Percentiles rank a stretch among this genome's conserved stretches.
These are phyloP conservation scores for Octodon degus DNA, from an alignment of 2,113 vertebrate species.

Conservation along the genomic window DNA sequence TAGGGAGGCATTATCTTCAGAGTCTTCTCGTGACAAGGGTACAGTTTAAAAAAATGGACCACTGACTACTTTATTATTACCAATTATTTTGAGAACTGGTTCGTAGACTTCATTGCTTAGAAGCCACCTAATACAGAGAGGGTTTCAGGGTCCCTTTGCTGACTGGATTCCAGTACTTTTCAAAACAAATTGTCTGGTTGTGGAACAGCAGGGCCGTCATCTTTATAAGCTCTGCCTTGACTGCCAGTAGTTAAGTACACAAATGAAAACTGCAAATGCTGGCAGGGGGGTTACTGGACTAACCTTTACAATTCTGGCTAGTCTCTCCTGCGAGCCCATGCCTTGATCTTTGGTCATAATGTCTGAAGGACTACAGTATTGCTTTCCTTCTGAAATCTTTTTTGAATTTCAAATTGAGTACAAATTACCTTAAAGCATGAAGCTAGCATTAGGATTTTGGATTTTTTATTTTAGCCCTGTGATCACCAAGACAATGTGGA, in stretches of 20 bases:
- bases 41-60: background rate
- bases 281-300: constrained; percentile 51
- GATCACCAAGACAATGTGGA: background rate
- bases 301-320: background rate
- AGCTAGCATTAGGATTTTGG: background rate
- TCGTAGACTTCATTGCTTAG: background rate
- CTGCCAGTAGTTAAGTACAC: background rate
- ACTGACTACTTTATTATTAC: fast-evolving
- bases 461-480: background rate
- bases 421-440: background rate
- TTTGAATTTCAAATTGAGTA: background rate
- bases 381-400: constrained; percentile 48
- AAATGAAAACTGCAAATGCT: constrained; percentile 37
- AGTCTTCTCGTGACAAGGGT: background rate
- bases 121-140: background rate
- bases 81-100: background rate
- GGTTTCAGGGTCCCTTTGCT: background rate
- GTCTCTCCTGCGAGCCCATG: background rate
- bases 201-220: background rate
- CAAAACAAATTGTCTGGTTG: background rate
- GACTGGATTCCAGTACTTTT: background rate
- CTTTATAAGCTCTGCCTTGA: background rate
- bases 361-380: constrained; percentile 1
- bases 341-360: background rate
- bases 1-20: background rate